Conservation (phyloP, 2,113 vertebrate species). For the Syngnathus scovelli region DNA sequence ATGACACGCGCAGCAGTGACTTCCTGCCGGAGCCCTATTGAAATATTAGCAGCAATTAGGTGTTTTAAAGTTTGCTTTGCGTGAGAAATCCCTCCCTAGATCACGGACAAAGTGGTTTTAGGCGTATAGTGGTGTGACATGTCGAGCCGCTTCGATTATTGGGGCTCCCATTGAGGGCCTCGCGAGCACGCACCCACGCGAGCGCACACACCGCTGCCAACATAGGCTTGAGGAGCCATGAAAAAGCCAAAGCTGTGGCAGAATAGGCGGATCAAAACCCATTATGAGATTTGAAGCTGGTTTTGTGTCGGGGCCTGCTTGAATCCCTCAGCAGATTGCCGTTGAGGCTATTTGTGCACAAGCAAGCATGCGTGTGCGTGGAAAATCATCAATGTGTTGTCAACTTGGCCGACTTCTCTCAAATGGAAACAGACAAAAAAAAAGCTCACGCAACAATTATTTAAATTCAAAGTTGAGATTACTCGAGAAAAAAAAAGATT, state of each 20-base stretch:
- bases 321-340: conserved; percentile 21
- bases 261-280: conserved; percentile 59
- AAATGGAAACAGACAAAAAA: not conserved
- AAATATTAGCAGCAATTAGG: not conserved
- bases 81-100: not conserved
- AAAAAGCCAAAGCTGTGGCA: conserved; percentile 47
- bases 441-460: not conserved
- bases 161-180: conserved; percentile 17
- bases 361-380: conserved; percentile 1
- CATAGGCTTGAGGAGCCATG: conserved; percentile 37
- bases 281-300: conserved; percentile 57
- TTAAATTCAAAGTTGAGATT: not conserved
- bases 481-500: too few species aligned
- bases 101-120: conserved; percentile 6
- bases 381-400: not conserved
- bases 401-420: not conserved
- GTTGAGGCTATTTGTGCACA: conserved; percentile 20
- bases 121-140: conserved; percentile 18
- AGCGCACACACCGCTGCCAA: conserved; percentile 33
- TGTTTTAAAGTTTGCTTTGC: conserved; percentile 2
- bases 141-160: conserved; percentile 18
- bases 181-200: conserved; percentile 10
- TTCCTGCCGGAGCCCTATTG: conserved; percentile 3
- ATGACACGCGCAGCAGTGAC: not conserved
- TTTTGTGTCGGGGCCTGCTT: conserved; percentile 13